Evolutionary conservation across 2,113 vertebrate species (phyloP).

Genomic region (Syngnathus floridae): DNA sequence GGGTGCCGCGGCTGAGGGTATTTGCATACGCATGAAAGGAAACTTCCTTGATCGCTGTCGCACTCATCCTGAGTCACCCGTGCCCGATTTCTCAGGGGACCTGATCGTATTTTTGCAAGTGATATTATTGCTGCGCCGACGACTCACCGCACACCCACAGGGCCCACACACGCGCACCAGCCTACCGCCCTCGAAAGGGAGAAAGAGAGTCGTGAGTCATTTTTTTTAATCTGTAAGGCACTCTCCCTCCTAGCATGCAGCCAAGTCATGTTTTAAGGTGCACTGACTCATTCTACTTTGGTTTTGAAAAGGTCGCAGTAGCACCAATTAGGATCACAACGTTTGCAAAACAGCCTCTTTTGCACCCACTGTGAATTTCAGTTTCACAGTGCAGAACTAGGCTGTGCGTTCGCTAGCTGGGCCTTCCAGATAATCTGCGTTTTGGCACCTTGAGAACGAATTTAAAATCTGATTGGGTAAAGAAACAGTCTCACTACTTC

Average conservation of each 20-base stretch:
- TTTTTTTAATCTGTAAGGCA: constrained; percentile 29
- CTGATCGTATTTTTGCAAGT: background rate
- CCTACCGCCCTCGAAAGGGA: constrained; percentile 34
- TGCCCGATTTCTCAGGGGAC: background rate
- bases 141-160: constrained; percentile 34
- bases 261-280: constrained; percentile 34
- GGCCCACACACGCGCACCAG: constrained; percentile 31
- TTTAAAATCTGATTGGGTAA: background rate
- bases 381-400: background rate
- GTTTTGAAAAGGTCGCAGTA: constrained; percentile 44
- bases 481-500: background rate
- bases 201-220: constrained; percentile 58
- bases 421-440: too few species aligned
- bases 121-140: constrained; percentile 15
- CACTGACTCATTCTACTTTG: constrained; percentile 44
- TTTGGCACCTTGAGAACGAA: background rate
- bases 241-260: constrained; percentile 50
- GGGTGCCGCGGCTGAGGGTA: constrained; percentile 4
- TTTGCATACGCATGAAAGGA: constrained; percentile 18
- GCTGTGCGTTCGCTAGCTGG: background rate
- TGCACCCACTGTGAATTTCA: background rate
- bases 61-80: too few species aligned
- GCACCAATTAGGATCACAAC: constrained; percentile 30
- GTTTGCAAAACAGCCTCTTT: constrained; percentile 6
- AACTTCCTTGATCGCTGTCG: background rate